A percentile compares a stretch with the other conserved stretches of the same genome.
Evolutionary conservation across 1,140 invertebrate species (phyloP).

Genomic region (Phthorimaea operculella): DNA sequence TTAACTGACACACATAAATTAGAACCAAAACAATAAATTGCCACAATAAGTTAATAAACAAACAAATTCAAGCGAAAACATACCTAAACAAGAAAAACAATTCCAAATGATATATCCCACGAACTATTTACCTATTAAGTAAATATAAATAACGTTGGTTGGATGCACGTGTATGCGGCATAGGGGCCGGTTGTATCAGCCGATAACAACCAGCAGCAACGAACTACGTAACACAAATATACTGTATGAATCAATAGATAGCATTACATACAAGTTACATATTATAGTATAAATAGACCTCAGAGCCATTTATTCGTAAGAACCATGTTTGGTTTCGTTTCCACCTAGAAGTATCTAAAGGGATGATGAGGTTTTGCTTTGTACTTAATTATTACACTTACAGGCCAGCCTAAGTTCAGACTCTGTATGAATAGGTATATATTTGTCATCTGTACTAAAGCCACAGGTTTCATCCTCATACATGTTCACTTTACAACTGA

Average conservation of each 20-base stretch:
- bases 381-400: constrained; percentile 1
- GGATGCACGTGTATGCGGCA: no score
- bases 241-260: no score
- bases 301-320: neutral
- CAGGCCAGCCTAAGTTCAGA: neutral
- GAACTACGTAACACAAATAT: no score
- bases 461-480: neutral
- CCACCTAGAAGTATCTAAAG: neutral
- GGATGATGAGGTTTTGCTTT: neutral
- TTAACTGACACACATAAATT: constrained; percentile 39
- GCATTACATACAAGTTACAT: neutral
- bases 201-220: no score
- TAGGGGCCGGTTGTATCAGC: no score
- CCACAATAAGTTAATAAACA: constrained; percentile 57
- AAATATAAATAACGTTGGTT: neutral
- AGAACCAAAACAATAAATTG: constrained; percentile 44
- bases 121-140: neutral
- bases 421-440: no score
- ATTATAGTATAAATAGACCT: neutral
- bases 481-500: neutral
- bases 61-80: constrained; percentile 49
- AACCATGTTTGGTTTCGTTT: neutral
- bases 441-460: neutral
- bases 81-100: constrained; percentile 34
- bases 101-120: constrained; percentile 22